These are phyloP conservation scores for Ectemnius lituratus DNA, from an alignment of 2,888 invertebrate genomes.

Conservation along the genomic window DNA sequence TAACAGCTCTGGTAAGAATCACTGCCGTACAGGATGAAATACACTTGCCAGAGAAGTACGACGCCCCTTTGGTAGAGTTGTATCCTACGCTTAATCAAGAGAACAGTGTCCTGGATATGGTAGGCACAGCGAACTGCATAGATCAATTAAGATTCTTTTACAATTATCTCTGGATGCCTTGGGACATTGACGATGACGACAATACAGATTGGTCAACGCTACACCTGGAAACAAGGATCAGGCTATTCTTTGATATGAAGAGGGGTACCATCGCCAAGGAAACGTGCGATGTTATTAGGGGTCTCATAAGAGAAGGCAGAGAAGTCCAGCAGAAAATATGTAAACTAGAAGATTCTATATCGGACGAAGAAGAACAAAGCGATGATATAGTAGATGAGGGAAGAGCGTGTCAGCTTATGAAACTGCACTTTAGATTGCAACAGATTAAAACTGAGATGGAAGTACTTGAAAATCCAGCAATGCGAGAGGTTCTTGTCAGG, in stretches of 20 bases:
- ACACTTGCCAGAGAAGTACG: conserved; percentile 81
- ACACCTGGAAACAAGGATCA: conserved; percentile 80
- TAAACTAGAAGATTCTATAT: conserved; percentile 76
- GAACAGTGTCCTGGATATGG: conserved; percentile 80
- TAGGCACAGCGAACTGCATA: conserved; percentile 82
- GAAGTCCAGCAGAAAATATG: conserved; percentile 79
- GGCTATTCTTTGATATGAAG: conserved; percentile 81
- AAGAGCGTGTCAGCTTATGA: conserved; percentile 79
- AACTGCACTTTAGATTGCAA: conserved; percentile 80
- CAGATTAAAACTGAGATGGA: conserved; percentile 82
- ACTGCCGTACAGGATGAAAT: conserved; percentile 84
- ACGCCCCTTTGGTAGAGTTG: conserved; percentile 82
- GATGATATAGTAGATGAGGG: conserved; percentile 66
- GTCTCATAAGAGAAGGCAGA: conserved; percentile 79
- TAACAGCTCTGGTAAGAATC: conserved; percentile 81
- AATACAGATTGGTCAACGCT: conserved; percentile 80
- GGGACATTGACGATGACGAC: conserved; percentile 84
- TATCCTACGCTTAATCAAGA: conserved; percentile 84
- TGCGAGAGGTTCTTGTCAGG: conserved; percentile 78
- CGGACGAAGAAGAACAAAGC: conserved; percentile 66
- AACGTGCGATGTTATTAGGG: conserved; percentile 79
- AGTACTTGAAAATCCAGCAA: conserved; percentile 81
- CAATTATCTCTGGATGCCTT: conserved; percentile 84
- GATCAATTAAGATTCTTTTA: conserved; percentile 85
- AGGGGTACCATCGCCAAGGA: conserved; percentile 79